These are phyloP conservation scores for Anabas testudineus DNA, from an alignment of 2,797 vertebrate species.

Conservation along the genomic window DNA sequence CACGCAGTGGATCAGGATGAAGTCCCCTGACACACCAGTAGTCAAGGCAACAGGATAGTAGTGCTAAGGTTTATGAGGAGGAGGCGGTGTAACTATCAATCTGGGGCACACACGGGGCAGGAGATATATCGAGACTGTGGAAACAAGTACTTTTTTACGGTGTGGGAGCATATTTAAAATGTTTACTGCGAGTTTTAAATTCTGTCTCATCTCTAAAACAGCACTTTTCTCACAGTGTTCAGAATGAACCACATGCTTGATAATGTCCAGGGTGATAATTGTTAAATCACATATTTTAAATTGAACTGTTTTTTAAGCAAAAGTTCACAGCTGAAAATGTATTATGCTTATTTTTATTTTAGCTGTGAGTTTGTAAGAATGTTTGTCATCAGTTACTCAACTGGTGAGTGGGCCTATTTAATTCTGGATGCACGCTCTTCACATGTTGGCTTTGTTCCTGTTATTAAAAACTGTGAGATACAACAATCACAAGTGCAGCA, in stretches of 20 bases:
- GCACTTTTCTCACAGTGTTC: not conserved
- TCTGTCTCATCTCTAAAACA: not conserved
- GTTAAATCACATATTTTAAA: not conserved
- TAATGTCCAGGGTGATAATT: not conserved
- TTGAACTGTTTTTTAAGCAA: not conserved
- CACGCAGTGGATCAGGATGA: conserved; percentile 62
- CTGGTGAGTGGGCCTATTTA: not conserved
- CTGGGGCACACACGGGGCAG: conserved; percentile 55
- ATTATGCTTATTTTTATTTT: not conserved
- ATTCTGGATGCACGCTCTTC: conserved; percentile 3
- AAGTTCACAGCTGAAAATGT: not conserved
- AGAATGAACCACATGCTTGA: not conserved
- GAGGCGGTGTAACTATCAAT: conserved; percentile 59
- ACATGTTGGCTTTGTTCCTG: not conserved
- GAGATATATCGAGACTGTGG: conserved; percentile 39
- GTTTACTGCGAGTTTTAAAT: not conserved
- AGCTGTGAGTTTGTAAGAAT: not conserved
- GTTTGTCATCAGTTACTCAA: not conserved
- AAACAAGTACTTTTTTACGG: conserved; percentile 6
- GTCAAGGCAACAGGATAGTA: conserved; percentile 78
- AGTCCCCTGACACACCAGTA: conserved; percentile 79
- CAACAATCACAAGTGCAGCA: not conserved
- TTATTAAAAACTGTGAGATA: conserved; percentile 8
- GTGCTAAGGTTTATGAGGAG: conserved; percentile 55
- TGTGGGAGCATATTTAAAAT: not conserved